phyloP scores from a whole-genome alignment of 2,888 invertebrate genomes.

The Emesis russula region DNA sequence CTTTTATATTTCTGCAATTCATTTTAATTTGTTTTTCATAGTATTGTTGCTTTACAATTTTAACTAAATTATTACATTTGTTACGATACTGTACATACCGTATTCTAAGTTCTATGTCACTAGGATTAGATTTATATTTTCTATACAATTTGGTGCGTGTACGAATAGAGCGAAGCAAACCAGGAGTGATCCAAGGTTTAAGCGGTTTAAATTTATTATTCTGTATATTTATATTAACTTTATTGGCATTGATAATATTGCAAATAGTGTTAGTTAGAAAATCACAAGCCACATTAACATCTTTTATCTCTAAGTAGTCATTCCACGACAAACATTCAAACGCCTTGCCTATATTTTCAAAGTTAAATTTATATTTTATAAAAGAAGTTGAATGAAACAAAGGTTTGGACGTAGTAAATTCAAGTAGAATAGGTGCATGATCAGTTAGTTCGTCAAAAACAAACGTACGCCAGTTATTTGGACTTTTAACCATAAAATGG shows the following conservation, averaged over 20 bases:
- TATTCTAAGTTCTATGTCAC: constrained; percentile 11
- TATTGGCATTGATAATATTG: constrained; percentile 6
- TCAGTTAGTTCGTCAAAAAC: constrained; percentile 58
- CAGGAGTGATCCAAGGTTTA: constrained; percentile 7
- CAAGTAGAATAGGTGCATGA: constrained; percentile 44
- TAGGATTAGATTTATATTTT: constrained; percentile 8
- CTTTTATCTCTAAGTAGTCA: neutral
- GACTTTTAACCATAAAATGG: constrained; percentile 58
- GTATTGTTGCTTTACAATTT: constrained; percentile 38
- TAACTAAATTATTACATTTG: constrained; percentile 32
- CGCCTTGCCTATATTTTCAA: constrained; percentile 1
- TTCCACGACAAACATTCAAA: too few relatives aligned
- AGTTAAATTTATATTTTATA: neutral
- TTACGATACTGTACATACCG: constrained; percentile 38
- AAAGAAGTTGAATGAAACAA: neutral
- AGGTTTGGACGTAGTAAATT: neutral
- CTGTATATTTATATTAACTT: neutral
- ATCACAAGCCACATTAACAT: neutral
- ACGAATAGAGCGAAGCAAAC: constrained; percentile 29
- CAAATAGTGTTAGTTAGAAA: neutral
- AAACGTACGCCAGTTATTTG: constrained; percentile 19
- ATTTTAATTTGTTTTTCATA: neutral
- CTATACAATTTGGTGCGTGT: constrained; percentile 34
- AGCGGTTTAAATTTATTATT: constrained; percentile 16
- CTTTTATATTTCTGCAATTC: constrained; percentile 9